Percentiles rank a stretch among this genome's conserved stretches.
These are phyloP conservation scores for Isichthys henryi DNA, from an alignment of 2,113 vertebrate genomes.

Conservation along the genomic window DNA sequence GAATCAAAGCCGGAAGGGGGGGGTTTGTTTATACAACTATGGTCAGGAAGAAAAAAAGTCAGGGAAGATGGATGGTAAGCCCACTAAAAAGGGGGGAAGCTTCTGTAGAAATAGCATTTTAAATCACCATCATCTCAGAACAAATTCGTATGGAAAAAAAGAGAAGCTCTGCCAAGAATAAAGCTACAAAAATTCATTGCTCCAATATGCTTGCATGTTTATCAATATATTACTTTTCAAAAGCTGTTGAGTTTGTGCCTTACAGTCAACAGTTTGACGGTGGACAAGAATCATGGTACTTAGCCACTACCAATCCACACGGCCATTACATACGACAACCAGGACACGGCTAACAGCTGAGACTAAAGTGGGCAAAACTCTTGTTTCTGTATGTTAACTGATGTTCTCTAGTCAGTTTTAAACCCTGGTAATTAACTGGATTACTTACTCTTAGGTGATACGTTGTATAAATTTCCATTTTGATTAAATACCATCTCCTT, in stretches of 20 bases:
- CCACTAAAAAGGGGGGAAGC: slow-evolving; percentile 2
- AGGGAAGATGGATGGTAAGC: slow-evolving; percentile 11
- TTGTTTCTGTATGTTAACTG: neutral
- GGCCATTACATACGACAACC: neutral
- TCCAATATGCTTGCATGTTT: neutral
- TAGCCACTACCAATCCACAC: neutral
- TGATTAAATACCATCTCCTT: neutral
- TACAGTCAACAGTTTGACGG: neutral
- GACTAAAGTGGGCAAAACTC: neutral
- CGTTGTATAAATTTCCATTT: neutral
- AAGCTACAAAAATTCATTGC: neutral
- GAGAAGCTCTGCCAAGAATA: neutral
- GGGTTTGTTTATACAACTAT: slow-evolving; percentile 46
- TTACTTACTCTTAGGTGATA: neutral
- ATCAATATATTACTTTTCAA: neutral
- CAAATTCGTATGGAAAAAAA: neutral
- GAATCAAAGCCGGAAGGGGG: neutral
- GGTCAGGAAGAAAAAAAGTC: slow-evolving; percentile 41
- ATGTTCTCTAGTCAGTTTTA: neutral
- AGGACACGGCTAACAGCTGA: neutral
- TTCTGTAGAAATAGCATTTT: slow-evolving; percentile 25
- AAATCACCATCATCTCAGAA: neutral
- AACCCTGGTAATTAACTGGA: neutral
- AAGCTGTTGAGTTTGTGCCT: neutral
- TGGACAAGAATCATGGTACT: neutral